Evolutionary conservation across 2,888 invertebrate species (phyloP), one percentile per base, ranked within the genome.

Genomic region (Iselma pallidipennis): DNA sequence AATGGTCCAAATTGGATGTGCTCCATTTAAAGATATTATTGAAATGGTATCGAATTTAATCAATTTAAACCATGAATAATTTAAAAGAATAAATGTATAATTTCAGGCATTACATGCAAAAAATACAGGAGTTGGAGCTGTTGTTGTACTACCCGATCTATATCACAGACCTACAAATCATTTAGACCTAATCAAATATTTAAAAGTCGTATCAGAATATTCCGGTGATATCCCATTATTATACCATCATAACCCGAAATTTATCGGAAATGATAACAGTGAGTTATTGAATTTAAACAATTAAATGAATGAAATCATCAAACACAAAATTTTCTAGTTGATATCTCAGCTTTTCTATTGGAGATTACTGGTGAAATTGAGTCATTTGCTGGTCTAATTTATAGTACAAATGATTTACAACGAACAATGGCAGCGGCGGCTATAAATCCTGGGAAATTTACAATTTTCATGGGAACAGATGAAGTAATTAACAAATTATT

Each of bases 241-340:
- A 26, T 92, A 92, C 75, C 93, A 94, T 74, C 92, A 93, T 74
- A 88, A 91, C 68, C 92, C 92, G 0, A 82, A 82, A 63, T 85
- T 88, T 77, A 88, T 87, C 49, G 86, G 37, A 16, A 16, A 37
- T 9, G 37, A 37, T 37, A 37, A 16, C 1, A 37, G 37, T 37
- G 6, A 37, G 37, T 33, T 33, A 3, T 4, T n/a, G n/a, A 31
- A 31, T n/a, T 31, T 12, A 28, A 29, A 29, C 87, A n/a, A 33
- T 14, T 21, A 50, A 26, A 71, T 73, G 61, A 61, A 50, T 9
- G n/a, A 52, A 9, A 29, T 58, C 53, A 14, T 28, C 10, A 21
- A 50, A 19, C 5, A 7, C 25, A 4, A 29, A 9, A 57, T 59
- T 37, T 37, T n/a, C n/a, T 65, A 80, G 80, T 80, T 65, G 75